Base-by-base conservation (phyloP, 2,888 invertebrate species). In the Rambutsinella grinnellia region DNA sequence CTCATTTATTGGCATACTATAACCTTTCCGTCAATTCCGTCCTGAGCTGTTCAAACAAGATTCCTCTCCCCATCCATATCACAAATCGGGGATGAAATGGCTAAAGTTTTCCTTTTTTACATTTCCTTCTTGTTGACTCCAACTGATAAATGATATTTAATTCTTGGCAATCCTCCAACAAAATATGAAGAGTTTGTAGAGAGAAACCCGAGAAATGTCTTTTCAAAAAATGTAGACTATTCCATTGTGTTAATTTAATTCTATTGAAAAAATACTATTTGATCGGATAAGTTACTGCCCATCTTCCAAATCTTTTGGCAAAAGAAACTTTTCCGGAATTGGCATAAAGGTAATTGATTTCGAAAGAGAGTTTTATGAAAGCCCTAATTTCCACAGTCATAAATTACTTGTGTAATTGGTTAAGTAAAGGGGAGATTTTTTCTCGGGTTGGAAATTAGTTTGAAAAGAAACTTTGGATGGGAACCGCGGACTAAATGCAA, bases 151-250 rank as follows among this genome's bases (percentile, higher is more conserved):
- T 62, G 27, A 62, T 49, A 62, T 62, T 62, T 62, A 62, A 62
- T 62, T 62, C 62, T 49, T 62, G 62, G 62, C 62, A 62, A 28
- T 62, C 51, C 19, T 62, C 62, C 62, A 62, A 62, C 61, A 61
- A 62, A 51, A 61, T 44, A 47, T 23, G 24, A 23, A 36, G 13
- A 13, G 36, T 5, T 8, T 36, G 13, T n/a, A 36, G 36, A 36
- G 36, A 8, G 13, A 36, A 36, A 36, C 13, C n/a, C 5, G 13
- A 36, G 36, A 13, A 36, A 36, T 36, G 36, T 36, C 5, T 36
- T 36, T 13, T 36, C 36, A 13, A 36, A 13, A 36, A 36, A 36
- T n/a, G n/a, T n/a, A n/a, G n/a, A n/a, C 6, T 36, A 36, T 36
- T 36, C 13, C 36, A 36, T 36, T 36, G 36, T 36, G 13, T 36